These are phyloP conservation scores for Ceyx cyanopectus DNA, from an alignment of 2,113 vertebrate genomes.

Conservation along the genomic window DNA sequence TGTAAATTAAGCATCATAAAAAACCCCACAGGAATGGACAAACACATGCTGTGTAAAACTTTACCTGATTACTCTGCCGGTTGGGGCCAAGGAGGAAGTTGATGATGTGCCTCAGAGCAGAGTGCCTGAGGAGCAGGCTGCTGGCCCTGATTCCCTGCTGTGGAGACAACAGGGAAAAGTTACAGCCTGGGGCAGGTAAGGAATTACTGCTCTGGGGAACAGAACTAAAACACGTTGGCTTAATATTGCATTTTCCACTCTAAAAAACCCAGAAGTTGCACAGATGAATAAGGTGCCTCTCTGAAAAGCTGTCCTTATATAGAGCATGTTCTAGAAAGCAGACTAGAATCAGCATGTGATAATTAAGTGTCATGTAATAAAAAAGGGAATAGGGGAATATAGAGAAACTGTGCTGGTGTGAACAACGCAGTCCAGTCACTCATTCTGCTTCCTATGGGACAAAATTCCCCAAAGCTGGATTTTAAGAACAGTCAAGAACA, in stretches of 20 bases:
- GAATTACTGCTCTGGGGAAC: neutral
- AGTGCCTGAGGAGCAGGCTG: slow-evolving; percentile 91
- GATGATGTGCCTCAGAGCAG: slow-evolving; percentile 92
- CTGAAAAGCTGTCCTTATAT: neutral
- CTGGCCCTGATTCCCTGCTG: slow-evolving; percentile 89
- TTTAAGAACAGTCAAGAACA: neutral
- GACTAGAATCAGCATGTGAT: neutral
- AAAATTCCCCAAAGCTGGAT: neutral
- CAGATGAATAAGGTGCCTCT: neutral
- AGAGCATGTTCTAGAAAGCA: neutral
- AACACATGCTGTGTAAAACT: neutral
- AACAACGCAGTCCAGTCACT: neutral
- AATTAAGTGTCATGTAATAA: neutral
- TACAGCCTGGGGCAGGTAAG: neutral
- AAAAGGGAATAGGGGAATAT: neutral
- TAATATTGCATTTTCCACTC: neutral
- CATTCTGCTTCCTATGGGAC: neutral
- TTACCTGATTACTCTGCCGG: slow-evolving; percentile 93
- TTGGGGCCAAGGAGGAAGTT: slow-evolving; percentile 91
- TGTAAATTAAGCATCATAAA: neutral
- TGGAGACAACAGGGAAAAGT: slow-evolving; percentile 14
- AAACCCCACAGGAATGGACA: neutral
- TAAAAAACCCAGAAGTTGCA: neutral
- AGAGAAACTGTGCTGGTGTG: neutral
- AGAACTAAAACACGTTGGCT: neutral